Conservation (phyloP, 2,113 vertebrate genomes). For the Poicephalus gulielmi region DNA sequence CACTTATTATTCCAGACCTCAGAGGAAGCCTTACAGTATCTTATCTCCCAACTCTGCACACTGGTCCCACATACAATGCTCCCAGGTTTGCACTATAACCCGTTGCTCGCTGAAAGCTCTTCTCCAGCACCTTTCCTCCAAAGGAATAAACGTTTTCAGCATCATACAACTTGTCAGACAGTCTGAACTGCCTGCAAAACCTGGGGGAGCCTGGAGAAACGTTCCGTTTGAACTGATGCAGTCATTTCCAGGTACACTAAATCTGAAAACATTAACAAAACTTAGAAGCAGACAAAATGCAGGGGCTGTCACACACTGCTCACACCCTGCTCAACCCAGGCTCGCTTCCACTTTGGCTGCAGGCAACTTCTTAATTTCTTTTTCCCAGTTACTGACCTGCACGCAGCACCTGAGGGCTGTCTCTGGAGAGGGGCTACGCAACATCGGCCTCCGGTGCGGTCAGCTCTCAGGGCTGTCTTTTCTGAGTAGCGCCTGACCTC, state of each 20-base stretch:
- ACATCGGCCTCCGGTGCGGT: accelerated
- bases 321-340: not conserved
- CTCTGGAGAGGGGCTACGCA: not conserved
- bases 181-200: not conserved
- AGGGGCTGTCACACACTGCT: not conserved
- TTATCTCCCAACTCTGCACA: not conserved
- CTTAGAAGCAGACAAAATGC: accelerated
- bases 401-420: not conserved
- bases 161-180: not conserved
- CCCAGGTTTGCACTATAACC: not conserved
- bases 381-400: too few species aligned
- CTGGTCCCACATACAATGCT: not conserved
- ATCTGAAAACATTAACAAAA: accelerated
- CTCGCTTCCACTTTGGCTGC: not conserved
- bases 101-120: not conserved
- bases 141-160: not conserved
- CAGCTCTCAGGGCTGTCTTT: not conserved
- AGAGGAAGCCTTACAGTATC: not conserved
- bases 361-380: not conserved
- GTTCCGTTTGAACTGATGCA: not conserved
- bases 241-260: not conserved
- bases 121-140: not conserved
- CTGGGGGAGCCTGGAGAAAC: not conserved
- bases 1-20: not conserved
- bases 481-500: not conserved